phyloP scores from a whole-genome alignment of 2,797 vertebrate genomes.

The Syngnathus rostellatus region DNA sequence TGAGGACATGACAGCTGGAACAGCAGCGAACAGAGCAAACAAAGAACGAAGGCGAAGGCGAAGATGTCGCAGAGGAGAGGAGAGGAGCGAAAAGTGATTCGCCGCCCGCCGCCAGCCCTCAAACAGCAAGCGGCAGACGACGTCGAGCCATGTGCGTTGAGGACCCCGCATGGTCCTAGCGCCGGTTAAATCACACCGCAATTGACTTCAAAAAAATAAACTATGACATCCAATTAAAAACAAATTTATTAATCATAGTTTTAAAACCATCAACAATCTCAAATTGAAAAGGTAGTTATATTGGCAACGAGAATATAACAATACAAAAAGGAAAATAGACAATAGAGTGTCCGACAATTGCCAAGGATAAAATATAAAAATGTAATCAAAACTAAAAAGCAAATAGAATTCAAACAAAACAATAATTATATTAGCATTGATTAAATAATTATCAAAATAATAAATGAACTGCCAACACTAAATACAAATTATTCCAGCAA shows the following conservation, averaged over 20 bases:
- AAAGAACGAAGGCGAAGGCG: conserved; percentile 14
- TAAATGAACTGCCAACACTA: no score
- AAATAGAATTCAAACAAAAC: not conserved
- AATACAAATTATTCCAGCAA: no score
- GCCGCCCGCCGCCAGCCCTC: conserved; percentile 12
- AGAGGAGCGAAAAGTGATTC: conserved; percentile 22
- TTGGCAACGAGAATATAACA: no score
- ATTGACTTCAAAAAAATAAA: no score
- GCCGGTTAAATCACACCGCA: conserved; percentile 4
- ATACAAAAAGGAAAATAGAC: no score
- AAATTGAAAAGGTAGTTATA: not conserved
- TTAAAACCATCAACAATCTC: not conserved
- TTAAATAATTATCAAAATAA: no score
- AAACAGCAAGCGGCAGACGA: conserved; percentile 22
- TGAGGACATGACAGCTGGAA: conserved; percentile 8
- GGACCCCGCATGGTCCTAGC: conserved; percentile 61
- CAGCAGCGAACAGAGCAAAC: conserved; percentile 8
- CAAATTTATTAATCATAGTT: no score
- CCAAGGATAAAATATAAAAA: no score
- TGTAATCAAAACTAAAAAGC: not conserved
- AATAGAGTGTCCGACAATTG: no score
- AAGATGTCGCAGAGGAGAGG: conserved; percentile 28
- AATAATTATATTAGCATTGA: no score
- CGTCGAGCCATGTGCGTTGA: conserved; percentile 57
- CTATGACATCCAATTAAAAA: not conserved